Evolutionary conservation across 1,140 invertebrate species (phyloP).

Genomic region (Scaptomyza montana): DNA sequence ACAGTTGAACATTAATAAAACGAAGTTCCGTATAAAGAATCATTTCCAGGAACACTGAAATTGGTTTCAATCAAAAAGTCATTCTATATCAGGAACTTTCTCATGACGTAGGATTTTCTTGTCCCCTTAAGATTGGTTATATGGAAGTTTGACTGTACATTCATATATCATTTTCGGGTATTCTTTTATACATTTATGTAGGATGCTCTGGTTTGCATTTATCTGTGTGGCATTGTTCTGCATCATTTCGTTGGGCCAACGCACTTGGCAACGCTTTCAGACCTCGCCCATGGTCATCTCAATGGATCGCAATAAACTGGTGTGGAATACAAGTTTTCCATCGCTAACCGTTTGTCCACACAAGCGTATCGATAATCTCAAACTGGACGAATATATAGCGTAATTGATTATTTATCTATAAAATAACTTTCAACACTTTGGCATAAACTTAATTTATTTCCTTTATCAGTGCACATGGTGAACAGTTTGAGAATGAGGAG

Average conservation of each 20-base stretch:
- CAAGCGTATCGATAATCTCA: slow-evolving; percentile 84
- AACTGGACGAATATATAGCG: slow-evolving; percentile 84
- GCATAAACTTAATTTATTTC: neutral
- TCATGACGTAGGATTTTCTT: too few species aligned
- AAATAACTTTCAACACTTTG: too few species aligned
- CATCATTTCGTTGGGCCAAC: slow-evolving; percentile 85
- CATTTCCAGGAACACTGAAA: too few species aligned
- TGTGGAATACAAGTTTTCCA: slow-evolving; percentile 89
- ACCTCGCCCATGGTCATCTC: slow-evolving; percentile 89
- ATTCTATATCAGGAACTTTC: too few species aligned
- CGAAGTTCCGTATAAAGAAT: too few species aligned
- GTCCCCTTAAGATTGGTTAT: too few species aligned
- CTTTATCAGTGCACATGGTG: slow-evolving; percentile 41
- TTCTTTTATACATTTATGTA: slow-evolving; percentile 23
- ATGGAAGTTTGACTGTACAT: too few species aligned
- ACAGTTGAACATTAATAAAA: too few species aligned
- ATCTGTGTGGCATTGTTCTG: slow-evolving; percentile 84
- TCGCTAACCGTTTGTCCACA: slow-evolving; percentile 85
- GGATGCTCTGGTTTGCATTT: slow-evolving; percentile 84
- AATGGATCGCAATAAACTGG: slow-evolving; percentile 88
- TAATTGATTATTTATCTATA: slow-evolving; percentile 39
- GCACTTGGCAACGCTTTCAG: slow-evolving; percentile 87
- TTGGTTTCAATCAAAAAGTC: too few species aligned
- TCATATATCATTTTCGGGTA: slow-evolving; percentile 59
- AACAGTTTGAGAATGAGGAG: slow-evolving; percentile 75